Evolutionary conservation across 2,797 vertebrate species (phyloP).

Genomic region (Pantherophis vulpinus): DNA sequence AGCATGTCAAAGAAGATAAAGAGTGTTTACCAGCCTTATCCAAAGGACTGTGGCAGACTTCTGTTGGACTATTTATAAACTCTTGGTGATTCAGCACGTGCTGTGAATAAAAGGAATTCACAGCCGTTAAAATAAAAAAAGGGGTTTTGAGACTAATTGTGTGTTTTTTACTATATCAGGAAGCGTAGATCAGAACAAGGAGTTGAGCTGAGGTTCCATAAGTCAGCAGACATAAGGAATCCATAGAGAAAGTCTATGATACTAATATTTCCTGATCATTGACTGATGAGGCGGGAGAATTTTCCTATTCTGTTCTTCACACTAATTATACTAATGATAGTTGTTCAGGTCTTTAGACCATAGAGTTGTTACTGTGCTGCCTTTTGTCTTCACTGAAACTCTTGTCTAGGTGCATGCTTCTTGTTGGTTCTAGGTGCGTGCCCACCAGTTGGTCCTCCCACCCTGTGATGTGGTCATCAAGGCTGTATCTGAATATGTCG

Average conservation of each 20-base stretch:
- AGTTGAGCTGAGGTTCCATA: background rate
- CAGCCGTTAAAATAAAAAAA: too few relatives aligned
- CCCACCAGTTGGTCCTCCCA: conserved; percentile 89
- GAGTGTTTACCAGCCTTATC: too few relatives aligned
- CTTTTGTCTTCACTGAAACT: background rate
- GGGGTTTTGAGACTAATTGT: too few relatives aligned
- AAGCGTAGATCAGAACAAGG: too few relatives aligned
- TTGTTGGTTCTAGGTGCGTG: conserved; percentile 77
- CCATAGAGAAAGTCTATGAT: background rate
- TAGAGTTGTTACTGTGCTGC: background rate
- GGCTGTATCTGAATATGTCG: conserved; percentile 89
- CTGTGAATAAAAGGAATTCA: too few relatives aligned
- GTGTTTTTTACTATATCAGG: too few relatives aligned
- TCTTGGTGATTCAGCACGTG: too few relatives aligned
- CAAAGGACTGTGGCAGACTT: too few relatives aligned
- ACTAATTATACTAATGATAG: background rate
- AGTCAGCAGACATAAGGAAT: background rate
- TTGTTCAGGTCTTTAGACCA: background rate
- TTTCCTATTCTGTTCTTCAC: background rate
- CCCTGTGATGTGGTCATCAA: conserved; percentile 93
- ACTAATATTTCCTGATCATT: background rate
- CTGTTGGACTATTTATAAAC: too few relatives aligned
- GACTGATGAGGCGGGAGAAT: too few relatives aligned
- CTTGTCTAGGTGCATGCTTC: background rate
- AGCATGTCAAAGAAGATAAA: too few relatives aligned